phyloP scores from a whole-genome alignment of 2,797 vertebrate genomes.

The Siniperca obscura region DNA sequence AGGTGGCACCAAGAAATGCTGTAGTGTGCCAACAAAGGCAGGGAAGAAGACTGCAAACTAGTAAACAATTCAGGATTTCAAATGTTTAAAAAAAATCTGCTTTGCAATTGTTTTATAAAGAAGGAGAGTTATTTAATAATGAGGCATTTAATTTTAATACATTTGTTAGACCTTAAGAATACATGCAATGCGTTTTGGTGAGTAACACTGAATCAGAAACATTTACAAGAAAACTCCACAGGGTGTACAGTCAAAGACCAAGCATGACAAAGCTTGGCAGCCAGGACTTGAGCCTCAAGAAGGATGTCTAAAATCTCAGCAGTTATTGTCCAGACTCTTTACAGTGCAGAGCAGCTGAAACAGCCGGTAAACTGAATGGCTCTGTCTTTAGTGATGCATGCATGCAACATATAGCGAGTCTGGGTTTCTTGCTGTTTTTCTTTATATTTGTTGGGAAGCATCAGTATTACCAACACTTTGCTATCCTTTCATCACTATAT shows the following conservation, averaged over 20 bases:
- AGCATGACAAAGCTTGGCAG: not conserved
- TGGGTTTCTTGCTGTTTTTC: not conserved
- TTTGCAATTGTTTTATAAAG: not conserved
- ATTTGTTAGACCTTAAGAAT: not conserved
- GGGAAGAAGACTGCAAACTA: no score
- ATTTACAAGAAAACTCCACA: no score
- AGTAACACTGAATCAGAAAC: no score
- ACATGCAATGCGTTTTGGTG: not conserved
- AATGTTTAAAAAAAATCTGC: no score
- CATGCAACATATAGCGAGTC: not conserved
- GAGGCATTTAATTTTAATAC: no score
- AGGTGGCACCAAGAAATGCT: not conserved
- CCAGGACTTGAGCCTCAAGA: not conserved
- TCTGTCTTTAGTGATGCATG: not conserved
- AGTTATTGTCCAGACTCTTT: not conserved
- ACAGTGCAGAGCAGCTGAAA: not conserved
- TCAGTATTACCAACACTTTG: not conserved
- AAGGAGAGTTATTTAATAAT: not conserved
- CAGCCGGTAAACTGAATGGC: not conserved
- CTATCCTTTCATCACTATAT: not conserved
- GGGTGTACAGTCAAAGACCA: not conserved
- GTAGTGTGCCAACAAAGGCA: no score
- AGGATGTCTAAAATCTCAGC: not conserved
- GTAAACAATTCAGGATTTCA: no score
- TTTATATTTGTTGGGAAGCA: not conserved